Evolutionary conservation across 2,888 invertebrate species (phyloP).

Genomic region (Volucella bombylans): DNA sequence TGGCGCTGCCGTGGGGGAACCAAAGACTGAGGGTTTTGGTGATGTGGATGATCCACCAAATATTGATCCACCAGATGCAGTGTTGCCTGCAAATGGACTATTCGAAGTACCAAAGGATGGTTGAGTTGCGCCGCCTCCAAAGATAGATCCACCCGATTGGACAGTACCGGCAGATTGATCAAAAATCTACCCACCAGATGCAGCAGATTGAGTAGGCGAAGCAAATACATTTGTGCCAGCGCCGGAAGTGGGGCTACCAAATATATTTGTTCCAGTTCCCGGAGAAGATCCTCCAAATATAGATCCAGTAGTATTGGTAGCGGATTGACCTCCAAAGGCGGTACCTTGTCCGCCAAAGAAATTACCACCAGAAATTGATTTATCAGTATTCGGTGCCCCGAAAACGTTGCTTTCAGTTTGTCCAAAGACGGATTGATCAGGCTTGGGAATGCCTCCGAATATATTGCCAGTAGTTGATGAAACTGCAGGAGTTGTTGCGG

Average conservation of each 20-base stretch:
- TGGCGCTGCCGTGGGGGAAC: slow-evolving; percentile 59
- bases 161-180: slow-evolving; percentile 63
- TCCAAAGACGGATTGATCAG: slow-evolving; percentile 78
- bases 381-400: slow-evolving; percentile 38
- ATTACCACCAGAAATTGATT: slow-evolving; percentile 74
- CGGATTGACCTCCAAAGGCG: slow-evolving; percentile 57
- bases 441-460: slow-evolving; percentile 80
- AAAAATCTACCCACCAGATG: slow-evolving; percentile 74
- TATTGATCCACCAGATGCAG: slow-evolving; percentile 74
- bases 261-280: slow-evolving; percentile 75
- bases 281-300: slow-evolving; percentile 56
- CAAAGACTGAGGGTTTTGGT: slow-evolving; percentile 60
- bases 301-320: slow-evolving; percentile 32
- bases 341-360: slow-evolving; percentile 76
- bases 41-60: slow-evolving; percentile 74
- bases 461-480: slow-evolving; percentile 74
- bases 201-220: slow-evolving; percentile 47
- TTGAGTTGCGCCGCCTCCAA: slow-evolving; percentile 66
- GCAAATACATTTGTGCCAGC: slow-evolving; percentile 57
- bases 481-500: slow-evolving; percentile 45
- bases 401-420: slow-evolving; percentile 48
- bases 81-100: slow-evolving; percentile 75
- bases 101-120: slow-evolving; percentile 68
- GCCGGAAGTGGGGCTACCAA: slow-evolving; percentile 72
- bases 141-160: slow-evolving; percentile 74